Conservation (phyloP, 2,113 vertebrate species). For the Nycticebus coucang region DNA sequence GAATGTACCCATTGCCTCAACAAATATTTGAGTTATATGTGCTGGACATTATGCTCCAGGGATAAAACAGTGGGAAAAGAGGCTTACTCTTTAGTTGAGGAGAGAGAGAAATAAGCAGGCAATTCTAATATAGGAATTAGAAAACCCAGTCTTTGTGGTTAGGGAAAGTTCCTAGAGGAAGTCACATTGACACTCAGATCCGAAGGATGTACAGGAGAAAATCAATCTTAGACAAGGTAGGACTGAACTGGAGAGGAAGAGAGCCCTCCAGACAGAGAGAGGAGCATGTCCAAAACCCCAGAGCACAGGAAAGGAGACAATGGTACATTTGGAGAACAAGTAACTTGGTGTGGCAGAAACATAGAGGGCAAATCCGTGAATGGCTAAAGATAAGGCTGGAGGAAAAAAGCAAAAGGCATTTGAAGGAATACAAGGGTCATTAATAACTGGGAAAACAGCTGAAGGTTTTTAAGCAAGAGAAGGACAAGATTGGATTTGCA, state of each 20-base stretch:
- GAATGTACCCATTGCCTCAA: neutral
- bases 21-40: neutral
- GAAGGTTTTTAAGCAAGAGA: slow-evolving; percentile 18
- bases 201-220: neutral
- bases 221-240: neutral
- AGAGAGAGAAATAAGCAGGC: neutral
- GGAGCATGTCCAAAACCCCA: neutral
- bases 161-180: neutral
- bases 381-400: neutral
- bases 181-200: neutral
- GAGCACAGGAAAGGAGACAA: neutral
- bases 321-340: neutral
- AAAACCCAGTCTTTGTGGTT: neutral
- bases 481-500: neutral
- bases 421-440: neutral
- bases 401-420: neutral
- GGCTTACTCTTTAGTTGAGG: neutral
- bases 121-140: neutral
- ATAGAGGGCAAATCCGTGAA: neutral
- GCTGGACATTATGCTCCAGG: too few species aligned
- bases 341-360: neutral
- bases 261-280: neutral
- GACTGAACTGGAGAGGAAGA: neutral
- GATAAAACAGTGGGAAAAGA: neutral
- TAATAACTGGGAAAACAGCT: neutral